These are phyloP conservation scores for Nasonia longicornis DNA, from an alignment of 1,140 invertebrate species.

Conservation along the genomic window DNA sequence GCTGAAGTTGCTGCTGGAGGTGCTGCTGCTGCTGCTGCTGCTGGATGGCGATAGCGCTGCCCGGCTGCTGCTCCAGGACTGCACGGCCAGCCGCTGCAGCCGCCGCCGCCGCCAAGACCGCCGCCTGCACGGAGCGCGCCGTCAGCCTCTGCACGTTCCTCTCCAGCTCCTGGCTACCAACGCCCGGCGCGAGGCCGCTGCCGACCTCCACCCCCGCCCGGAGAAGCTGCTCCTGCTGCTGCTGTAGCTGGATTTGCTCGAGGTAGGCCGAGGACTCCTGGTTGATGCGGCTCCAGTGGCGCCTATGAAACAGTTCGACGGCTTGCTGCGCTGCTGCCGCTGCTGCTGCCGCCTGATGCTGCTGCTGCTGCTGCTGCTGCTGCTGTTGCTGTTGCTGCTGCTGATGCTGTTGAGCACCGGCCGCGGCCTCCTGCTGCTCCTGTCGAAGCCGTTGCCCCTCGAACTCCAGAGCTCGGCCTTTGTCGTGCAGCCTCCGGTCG, in stretches of 20 bases:
- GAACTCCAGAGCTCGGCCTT: constrained; percentile 43
- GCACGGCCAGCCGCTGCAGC: constrained; percentile 34
- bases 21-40: constrained; percentile 8
- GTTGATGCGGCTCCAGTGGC: not conserved
- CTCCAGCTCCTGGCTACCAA: constrained; percentile 7
- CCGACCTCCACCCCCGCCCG: constrained; percentile 1
- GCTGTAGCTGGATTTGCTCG: constrained; percentile 1
- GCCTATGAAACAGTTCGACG: not conserved
- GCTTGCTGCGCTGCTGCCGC: not conserved
- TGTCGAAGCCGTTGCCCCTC: constrained; percentile 35
- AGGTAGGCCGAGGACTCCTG: constrained; percentile 15
- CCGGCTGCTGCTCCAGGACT: constrained; percentile 31
- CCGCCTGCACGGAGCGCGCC: constrained; percentile 30
- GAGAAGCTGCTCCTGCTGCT: not conserved
- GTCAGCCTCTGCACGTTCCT: constrained; percentile 15
- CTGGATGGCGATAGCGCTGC: not conserved
- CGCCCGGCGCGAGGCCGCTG: not conserved
- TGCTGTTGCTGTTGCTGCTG: not conserved
- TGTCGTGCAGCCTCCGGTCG: not conserved
- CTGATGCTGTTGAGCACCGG: not conserved
- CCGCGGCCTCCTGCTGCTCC: constrained; percentile 23
- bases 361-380: not conserved
- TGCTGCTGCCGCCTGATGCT: not conserved
- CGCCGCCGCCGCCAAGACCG: constrained; percentile 37
- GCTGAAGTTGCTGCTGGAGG: not conserved